Evolutionary conservation across 1,140 invertebrate species (phyloP).

Genomic region (Nymphalis io): DNA sequence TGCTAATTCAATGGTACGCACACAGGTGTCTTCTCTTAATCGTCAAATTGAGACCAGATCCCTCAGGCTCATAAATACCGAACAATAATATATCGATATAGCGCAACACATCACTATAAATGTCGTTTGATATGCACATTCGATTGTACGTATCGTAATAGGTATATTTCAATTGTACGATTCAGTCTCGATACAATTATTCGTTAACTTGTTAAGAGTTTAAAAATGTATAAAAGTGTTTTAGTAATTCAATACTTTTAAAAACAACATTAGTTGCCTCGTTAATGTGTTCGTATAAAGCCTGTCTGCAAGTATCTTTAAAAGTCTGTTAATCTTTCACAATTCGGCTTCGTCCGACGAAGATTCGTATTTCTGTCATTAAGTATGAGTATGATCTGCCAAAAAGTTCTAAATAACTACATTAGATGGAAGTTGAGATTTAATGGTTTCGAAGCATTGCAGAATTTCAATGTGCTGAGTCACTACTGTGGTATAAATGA

Average conservation of each 20-base stretch:
- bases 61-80: not conserved
- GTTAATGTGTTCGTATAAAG: no score
- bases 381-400: no score
- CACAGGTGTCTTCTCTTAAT: not conserved
- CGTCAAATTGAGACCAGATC: not conserved
- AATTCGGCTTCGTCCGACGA: no score
- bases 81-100: slow-evolving; percentile 14
- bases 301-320: no score
- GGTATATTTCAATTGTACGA: slow-evolving; percentile 25
- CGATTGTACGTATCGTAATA: slow-evolving; percentile 40
- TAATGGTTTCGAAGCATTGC: slow-evolving; percentile 1
- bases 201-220: slow-evolving; percentile 13
- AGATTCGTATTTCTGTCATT: no score
- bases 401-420: not conserved
- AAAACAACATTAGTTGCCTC: no score
- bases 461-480: slow-evolving; percentile 25
- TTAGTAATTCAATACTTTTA: no score
- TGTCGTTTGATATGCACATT: slow-evolving; percentile 57
- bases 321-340: no score
- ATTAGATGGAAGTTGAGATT: not conserved
- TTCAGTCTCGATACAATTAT: slow-evolving; percentile 20
- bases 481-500: slow-evolving; percentile 22
- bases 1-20: not conserved
- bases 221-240: not conserved
- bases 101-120: slow-evolving; percentile 29